Percentiles rank a stretch among this genome's conserved stretches.
Conservation (phyloP, 2,113 vertebrate species). For the Pachyramphus minor region DNA sequence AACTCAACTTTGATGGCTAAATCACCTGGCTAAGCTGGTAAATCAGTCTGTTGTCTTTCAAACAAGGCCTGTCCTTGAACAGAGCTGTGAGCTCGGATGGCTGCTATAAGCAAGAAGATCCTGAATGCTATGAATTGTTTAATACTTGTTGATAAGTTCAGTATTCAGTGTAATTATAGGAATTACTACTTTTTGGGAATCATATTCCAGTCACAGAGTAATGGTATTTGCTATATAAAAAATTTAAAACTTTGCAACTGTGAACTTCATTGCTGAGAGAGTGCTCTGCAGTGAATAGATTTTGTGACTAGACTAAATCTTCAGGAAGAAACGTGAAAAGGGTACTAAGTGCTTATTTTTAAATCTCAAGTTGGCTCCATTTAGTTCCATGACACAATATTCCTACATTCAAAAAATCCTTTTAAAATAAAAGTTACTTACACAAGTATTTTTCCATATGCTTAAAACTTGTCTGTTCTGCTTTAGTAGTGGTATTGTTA, state of each 20-base stretch:
- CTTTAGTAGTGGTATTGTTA: not conserved
- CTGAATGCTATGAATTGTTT: not conserved
- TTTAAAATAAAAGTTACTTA: not conserved
- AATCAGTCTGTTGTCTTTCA: not conserved
- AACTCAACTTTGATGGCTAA: not conserved
- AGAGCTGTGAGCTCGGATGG: not conserved
- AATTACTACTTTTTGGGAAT: not conserved
- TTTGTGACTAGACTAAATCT: not conserved
- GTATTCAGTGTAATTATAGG: not conserved
- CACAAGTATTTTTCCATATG: not conserved
- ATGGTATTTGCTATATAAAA: not conserved
- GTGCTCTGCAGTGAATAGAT: not conserved
- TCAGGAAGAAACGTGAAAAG: not conserved
- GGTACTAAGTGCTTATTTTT: not conserved
- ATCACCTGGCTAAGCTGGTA: not conserved
- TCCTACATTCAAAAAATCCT: not conserved
- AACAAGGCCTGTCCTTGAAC: not conserved
- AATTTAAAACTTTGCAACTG: not conserved
- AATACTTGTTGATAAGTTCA: not conserved
- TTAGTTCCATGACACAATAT: not conserved
- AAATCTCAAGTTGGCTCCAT: not conserved
- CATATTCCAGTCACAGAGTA: not conserved
- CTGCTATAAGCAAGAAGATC: fast-evolving
- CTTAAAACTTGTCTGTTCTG: not conserved
- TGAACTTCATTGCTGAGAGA: not conserved